Base-by-base conservation (phyloP, 2,888 invertebrate genomes). In the Idaea straminata region DNA sequence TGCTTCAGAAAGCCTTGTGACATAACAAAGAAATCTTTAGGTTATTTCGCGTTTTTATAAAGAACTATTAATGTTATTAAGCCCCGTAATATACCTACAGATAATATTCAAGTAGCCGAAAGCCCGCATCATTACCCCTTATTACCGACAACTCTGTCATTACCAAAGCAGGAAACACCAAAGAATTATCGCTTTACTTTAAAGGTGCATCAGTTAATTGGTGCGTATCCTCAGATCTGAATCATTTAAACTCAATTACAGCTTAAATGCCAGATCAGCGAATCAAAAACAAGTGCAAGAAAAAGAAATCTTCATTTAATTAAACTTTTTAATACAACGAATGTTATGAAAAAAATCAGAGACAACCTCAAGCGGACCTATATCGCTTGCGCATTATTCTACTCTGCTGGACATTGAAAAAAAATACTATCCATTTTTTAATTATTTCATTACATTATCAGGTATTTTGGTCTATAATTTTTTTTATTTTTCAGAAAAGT, bases 221-320 rank as follows among this genome's bases (percentile, higher is more conserved):
- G 74, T 73, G 73, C 68, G 72, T 70, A 78, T 70, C 70, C 72
- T 59, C 63, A 65, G 67, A 69, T 72, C 68, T 64, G 63, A 68
- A 66, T 61, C 67, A 66, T 69, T 70, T 72, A 72, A 70, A 69
- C 69, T 69, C 72, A 75, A 76, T 77, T 73, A 73, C 66, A 60
- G 35, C 67, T 71, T 74, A 73, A 73, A 73, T 71, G 74, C 68
- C 72, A 65, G 68, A 71, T 73, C 66, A 66, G 64, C 70, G 69
- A 64, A 68, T 70, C 69, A 72, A 68, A 47, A 74, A 74, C 75
- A 69, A 74, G 73, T 73, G 74, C 67, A 72, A 71, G 74, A 68
- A 74, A 77, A 77, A 77, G 76, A 76, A 77, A 82, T 81, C 76
- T 80, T 80, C 75, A 80, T 77, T 81, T 82, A 81, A 84, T 83